phyloP scores from a whole-genome alignment of 2,888 invertebrate species.

The Peribatodes rhomboidaria region DNA sequence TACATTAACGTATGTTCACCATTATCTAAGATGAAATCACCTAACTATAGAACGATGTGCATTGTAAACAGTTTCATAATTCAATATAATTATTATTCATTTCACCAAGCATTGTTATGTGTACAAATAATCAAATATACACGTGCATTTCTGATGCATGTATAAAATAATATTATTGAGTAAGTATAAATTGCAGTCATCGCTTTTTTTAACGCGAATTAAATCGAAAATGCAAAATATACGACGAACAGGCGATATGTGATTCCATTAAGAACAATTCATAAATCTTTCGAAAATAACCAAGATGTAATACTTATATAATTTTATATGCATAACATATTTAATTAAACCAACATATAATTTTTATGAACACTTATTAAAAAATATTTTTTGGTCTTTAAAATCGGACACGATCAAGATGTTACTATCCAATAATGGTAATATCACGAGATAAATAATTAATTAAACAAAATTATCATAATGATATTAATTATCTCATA shows the following conservation, averaged over 20 bases:
- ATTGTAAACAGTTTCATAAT: constrained; percentile 63
- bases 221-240: constrained; percentile 35
- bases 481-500: neutral
- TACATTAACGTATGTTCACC: constrained; percentile 63
- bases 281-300: neutral
- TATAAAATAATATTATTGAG: constrained; percentile 49
- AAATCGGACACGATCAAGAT: neutral
- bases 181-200: constrained; percentile 67
- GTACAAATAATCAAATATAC: constrained; percentile 34
- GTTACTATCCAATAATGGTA: neutral
- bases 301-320: neutral
- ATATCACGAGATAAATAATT: neutral
- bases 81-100: constrained; percentile 45
- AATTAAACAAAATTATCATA: neutral
- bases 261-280: constrained; percentile 45
- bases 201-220: constrained; percentile 57
- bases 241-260: constrained; percentile 34
- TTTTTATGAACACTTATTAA: neutral
- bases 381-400: constrained; percentile 1
- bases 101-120: constrained; percentile 49
- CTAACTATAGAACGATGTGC: constrained; percentile 61
- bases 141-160: constrained; percentile 41
- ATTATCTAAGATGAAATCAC: constrained; percentile 35
- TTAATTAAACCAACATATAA: neutral
- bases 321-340: neutral